Base-by-base conservation (phyloP, 2,113 vertebrate species). In the Cynocephalus volans region DNA sequence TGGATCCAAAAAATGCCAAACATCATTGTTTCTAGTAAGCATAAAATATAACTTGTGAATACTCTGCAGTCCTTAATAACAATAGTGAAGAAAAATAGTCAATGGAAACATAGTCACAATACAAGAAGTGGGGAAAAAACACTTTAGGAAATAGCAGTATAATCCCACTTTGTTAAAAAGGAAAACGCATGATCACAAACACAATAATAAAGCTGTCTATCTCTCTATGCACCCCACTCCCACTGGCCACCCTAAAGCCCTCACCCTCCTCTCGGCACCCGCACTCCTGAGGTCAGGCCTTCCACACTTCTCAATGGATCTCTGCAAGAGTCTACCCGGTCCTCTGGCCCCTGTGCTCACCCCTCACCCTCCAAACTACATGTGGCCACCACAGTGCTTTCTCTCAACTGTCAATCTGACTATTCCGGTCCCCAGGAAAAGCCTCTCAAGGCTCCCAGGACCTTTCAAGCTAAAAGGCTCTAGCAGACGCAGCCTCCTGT, bases 141-240 rank as follows among this genome's bases (percentile, higher is more conserved):
- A 31, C 26, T 56, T 87, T 21, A 36, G 48, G 65, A 36, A 81
- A 81, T 15, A 75, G 62, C 3, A 48, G 23, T 8, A 33, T 28
- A 69, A 60, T 5, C 76, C 54, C 58, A 60, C 48, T 4, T 60
- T 67, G 64, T 17, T 52, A 52, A 33, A 50, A 50, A 67, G 56
- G 15, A 70, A 52, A 80, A 23, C 10, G 41, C 24, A 9, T n/a
- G 56, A 21, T 3, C 45, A 36, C 8, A 54, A 54, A 48, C 23
- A 65, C 1, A 0, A 26, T 52, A 5, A 11, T 1, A 0, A 33
- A 23, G 45, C 92, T 31, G 36, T 28, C n/a, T 18, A 19, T 21
- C 23, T 24, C 50, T 28, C 69, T 10, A 14, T 0, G 19, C 45
- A 3, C 2, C 2, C 50, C 31, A 1, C 17, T 41, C 0, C 36